phyloP scores from a whole-genome alignment of 2,888 invertebrate genomes.

The Beris morrisii region DNA sequence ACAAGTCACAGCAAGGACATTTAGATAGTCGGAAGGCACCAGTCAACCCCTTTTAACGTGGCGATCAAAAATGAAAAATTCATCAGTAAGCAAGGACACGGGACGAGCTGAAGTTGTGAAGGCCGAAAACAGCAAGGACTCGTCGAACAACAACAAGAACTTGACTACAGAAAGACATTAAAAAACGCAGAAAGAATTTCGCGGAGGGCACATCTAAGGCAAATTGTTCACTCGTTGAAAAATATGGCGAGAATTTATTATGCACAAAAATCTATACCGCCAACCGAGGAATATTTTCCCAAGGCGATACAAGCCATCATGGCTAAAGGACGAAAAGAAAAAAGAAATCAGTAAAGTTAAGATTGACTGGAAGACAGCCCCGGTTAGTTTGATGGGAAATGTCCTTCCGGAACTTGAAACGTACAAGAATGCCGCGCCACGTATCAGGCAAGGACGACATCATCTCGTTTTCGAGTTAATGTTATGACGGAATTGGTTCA shows the following conservation, averaged over 20 bases:
- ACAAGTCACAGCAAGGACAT: constrained; percentile 5
- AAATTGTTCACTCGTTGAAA: constrained; percentile 36
- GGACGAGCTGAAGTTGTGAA: neutral
- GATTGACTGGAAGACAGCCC: too few relatives aligned
- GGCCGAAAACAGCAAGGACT: constrained; percentile 4
- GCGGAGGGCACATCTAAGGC: constrained; percentile 31
- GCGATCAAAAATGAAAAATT: constrained; percentile 35
- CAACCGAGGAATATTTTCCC: neutral
- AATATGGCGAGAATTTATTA: constrained; percentile 36
- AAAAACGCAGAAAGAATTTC: constrained; percentile 18
- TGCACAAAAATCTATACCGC: constrained; percentile 27
- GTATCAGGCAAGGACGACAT: neutral
- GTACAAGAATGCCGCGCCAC: neutral
- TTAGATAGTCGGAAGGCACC: neutral
- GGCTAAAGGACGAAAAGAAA: neutral
- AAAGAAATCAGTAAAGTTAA: neutral
- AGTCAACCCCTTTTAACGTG: constrained; percentile 19
- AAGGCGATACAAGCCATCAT: neutral
- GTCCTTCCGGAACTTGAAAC: neutral
- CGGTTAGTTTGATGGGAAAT: neutral
- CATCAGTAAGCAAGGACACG: constrained; percentile 16
- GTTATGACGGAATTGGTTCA: neutral
- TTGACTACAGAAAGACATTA: constrained; percentile 25
- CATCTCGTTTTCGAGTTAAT: neutral
- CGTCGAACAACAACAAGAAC: constrained; percentile 11